Evolutionary conservation across 2,797 vertebrate genomes (phyloP).

Genomic region (Enteromius afrohamiltoni): DNA sequence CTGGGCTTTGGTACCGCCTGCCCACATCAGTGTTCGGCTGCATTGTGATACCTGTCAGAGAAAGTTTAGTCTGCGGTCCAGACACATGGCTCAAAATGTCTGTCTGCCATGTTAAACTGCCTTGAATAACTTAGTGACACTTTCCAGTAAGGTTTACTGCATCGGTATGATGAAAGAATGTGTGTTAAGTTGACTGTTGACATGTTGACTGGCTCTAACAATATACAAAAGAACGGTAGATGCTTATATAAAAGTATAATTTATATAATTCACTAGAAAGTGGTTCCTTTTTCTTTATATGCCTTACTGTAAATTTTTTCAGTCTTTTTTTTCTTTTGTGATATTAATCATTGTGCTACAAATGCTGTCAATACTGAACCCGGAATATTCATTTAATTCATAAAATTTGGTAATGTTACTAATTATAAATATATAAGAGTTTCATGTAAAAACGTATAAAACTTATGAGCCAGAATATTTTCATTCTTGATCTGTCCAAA

Average conservation of each 20-base stretch:
- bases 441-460: neutral
- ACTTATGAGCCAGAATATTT: neutral
- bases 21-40: slow-evolving; percentile 48
- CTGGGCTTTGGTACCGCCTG: slow-evolving; percentile 53
- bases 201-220: neutral
- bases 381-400: neutral
- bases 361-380: neutral
- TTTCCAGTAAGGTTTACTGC: neutral
- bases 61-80: slow-evolving; percentile 45
- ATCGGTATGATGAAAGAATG: neutral
- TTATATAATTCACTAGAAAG: neutral
- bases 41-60: slow-evolving; percentile 48
- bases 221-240: neutral
- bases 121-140: slow-evolving; percentile 9
- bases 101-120: slow-evolving; percentile 14
- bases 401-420: neutral
- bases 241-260: neutral
- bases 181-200: too few relatives aligned
- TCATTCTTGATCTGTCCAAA: neutral
- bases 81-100: slow-evolving; percentile 40
- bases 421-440: neutral
- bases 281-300: neutral
- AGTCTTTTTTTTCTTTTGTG: neutral
- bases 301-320: neutral
- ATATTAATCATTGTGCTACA: neutral